Evolutionary conservation across 1,140 invertebrate genomes (phyloP).

Genomic region (Pseudomyrmex pallidus): DNA sequence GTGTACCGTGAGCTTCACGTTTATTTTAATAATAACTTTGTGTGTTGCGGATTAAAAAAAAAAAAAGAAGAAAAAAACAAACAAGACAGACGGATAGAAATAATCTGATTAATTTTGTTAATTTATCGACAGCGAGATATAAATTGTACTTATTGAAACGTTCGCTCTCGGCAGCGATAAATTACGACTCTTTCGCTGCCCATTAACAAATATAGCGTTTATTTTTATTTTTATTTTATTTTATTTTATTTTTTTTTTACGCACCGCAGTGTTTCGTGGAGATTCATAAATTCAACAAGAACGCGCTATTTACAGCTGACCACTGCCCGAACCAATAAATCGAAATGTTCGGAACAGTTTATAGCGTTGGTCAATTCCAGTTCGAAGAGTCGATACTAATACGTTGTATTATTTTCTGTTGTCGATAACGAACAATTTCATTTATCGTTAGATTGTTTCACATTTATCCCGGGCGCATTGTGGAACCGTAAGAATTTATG

Average conservation of each 20-base stretch:
- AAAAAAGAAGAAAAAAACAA: not conserved
- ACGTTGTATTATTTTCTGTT: constrained; percentile 15
- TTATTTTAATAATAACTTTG: constrained; percentile 27
- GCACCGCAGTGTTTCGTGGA: not conserved
- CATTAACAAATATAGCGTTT: constrained; percentile 27
- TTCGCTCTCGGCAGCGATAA: not conserved
- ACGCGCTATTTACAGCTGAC: constrained; percentile 53
- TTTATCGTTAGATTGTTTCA: not conserved
- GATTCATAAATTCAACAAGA: constrained; percentile 39
- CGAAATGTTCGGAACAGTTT: constrained; percentile 44
- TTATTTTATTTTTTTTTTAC: no score
- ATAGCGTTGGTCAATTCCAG: constrained; percentile 10
- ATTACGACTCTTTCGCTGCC: constrained; percentile 6
- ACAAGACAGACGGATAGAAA: not conserved
- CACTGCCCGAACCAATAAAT: constrained; percentile 43
- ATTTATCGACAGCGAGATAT: not conserved
- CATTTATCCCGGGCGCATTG: not conserved
- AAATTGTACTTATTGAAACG: not conserved
- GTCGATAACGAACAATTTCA: constrained; percentile 38
- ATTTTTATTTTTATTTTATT: not conserved
- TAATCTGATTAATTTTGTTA: not conserved
- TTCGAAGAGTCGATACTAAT: constrained; percentile 26
- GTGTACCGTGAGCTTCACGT: constrained; percentile 28
- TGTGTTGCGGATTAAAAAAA: not conserved
- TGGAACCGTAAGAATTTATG: not conserved